Evolutionary conservation across 2,888 invertebrate species (phyloP), one percentile per base, ranked within the genome.

Genomic region (Xanthia icteritia): DNA sequence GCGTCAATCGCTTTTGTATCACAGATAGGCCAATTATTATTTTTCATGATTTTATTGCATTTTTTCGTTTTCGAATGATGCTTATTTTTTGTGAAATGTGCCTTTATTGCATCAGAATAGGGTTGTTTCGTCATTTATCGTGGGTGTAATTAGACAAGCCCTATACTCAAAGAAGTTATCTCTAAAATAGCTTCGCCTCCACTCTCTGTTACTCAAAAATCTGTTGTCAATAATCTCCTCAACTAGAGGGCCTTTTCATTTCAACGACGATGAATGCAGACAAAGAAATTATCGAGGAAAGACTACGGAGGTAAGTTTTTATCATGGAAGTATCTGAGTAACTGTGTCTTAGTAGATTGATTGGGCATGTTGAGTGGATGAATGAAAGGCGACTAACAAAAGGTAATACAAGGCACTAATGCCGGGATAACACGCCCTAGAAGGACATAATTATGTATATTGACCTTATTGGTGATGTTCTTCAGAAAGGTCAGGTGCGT

Each of bases 1-100:
- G 39, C 63, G 39, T 4, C 60, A 31, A 76, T 77, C 60, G 20
- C 15, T 42, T 61, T 84, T 63, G 42, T 64, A 78, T 36, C 56
- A 51, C n/a, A 27, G 20, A n/a, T 61, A 69, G 15, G 11, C 0
- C 17, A 68, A 67, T 56, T 60, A 48, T 48, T 17, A 17, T 48
- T 48, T 48, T 48, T 48, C 17, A 5, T 17, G 17, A 48, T 48
- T 17, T 48, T 17, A 48, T 48, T 48, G 48, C 5, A 20, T 8
- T 48, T 39, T 17, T 9, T 6, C 23, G 36, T 77, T 66, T 48
- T 17, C 17, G 1, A 63, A 23, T 8, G 5, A 20, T 58, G 31
- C 0, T 20, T 3, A n/a, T 27, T 8, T 58, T n/a, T 45, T 27
- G 5, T 45, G 4, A 27, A 6, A 17, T 74, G 4, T 15, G 9